Conservation (phyloP, 2,888 invertebrate genomes). For the Embidobia sp. region DNA sequence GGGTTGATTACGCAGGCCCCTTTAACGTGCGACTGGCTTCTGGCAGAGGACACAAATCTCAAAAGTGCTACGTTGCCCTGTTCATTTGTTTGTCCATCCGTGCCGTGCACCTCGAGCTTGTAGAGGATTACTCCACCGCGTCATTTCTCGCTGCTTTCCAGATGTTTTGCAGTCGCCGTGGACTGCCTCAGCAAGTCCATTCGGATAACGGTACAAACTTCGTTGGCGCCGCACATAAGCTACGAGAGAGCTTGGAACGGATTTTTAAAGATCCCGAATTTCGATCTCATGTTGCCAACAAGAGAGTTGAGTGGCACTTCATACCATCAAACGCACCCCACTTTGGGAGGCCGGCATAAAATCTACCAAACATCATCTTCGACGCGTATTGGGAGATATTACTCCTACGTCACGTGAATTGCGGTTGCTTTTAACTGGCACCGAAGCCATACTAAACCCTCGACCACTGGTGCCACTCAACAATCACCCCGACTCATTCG, state of each 20-base stretch:
- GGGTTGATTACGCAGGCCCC: constrained; percentile 68
- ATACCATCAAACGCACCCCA: too few relatives aligned
- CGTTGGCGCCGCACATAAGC: not conserved
- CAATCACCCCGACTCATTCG: too few relatives aligned
- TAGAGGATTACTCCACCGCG: not conserved
- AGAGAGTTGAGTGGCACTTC: too few relatives aligned
- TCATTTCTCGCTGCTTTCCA: constrained; percentile 6
- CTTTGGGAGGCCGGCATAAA: too few relatives aligned
- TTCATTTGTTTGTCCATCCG: constrained; percentile 5
- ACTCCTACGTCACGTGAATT: too few relatives aligned
- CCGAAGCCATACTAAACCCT: too few relatives aligned
- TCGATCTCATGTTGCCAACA: too few relatives aligned
- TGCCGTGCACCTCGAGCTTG: constrained; percentile 3
- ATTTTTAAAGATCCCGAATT: not conserved
- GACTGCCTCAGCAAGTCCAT: constrained; percentile 14
- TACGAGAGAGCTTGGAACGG: not conserved
- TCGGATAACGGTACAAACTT: constrained; percentile 47
- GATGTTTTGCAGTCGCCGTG: not conserved
- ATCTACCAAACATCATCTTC: too few relatives aligned
- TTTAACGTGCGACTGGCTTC: constrained; percentile 38
- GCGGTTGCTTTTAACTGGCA: too few relatives aligned
- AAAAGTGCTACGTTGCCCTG: constrained; percentile 4
- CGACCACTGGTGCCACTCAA: too few relatives aligned
- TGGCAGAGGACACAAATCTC: constrained; percentile 47
- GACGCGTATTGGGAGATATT: too few relatives aligned